Evolutionary conservation across 2,797 vertebrate genomes (phyloP).

Genomic region (Cyclura pinguis): DNA sequence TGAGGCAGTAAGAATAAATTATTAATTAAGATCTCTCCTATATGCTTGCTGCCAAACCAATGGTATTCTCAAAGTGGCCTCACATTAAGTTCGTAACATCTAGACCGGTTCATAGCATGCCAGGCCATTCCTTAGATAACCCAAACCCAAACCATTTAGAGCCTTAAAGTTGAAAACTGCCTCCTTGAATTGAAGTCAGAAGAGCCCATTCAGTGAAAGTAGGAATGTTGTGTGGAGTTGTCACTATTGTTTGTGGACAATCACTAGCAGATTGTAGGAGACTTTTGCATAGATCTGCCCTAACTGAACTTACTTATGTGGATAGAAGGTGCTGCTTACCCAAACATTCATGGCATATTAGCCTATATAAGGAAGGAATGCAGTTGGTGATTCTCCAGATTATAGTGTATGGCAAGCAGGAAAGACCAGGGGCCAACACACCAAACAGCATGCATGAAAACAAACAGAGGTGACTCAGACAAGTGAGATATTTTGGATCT

Average conservation of each 20-base stretch:
- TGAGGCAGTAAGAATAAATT: too few relatives aligned
- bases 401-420: slow-evolving; percentile 1
- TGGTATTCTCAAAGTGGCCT: too few relatives aligned
- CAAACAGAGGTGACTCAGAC: background rate
- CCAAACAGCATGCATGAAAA: background rate
- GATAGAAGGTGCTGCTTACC: background rate
- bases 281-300: background rate
- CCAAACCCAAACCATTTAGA: too few relatives aligned
- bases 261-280: background rate
- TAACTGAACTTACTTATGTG: background rate
- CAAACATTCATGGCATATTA: background rate
- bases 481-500: background rate
- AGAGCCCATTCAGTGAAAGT: background rate
- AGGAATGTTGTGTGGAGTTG: background rate
- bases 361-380: background rate
- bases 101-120: too few relatives aligned
- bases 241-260: background rate
- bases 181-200: background rate
- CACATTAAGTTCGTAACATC: too few relatives aligned
- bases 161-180: too few relatives aligned
- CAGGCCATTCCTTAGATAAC: too few relatives aligned
- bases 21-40: too few relatives aligned
- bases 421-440: slow-evolving; percentile 3
- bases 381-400: background rate
- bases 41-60: too few relatives aligned